Percentiles rank a stretch among this genome's conserved stretches.
Evolutionary conservation across 2,888 invertebrate species (phyloP).

Genomic region (Halictus quadricinctus): DNA sequence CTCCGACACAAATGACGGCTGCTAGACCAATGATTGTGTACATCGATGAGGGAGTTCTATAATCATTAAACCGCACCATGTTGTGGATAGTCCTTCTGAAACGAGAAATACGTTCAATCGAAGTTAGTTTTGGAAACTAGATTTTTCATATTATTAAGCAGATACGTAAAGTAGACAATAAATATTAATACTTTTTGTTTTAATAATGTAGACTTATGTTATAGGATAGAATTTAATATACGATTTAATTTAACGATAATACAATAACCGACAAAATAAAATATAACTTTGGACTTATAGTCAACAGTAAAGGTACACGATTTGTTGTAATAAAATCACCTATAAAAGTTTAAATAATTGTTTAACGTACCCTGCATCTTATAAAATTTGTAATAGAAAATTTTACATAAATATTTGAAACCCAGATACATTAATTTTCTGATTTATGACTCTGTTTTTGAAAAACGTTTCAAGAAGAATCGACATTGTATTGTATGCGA

Average conservation of each 20-base stretch:
- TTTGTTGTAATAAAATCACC: too few species aligned
- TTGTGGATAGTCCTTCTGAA: conserved; percentile 28
- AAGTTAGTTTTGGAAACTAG: background rate
- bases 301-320: background rate
- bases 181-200: background rate
- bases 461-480: background rate
- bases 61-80: conserved; percentile 32
- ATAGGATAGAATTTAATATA: background rate
- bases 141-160: background rate
- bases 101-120: background rate
- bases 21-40: conserved; percentile 25
- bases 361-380: background rate
- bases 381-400: background rate
- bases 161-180: background rate
- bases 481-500: background rate
- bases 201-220: background rate
- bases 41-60: conserved; percentile 14
- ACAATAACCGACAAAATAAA: background rate
- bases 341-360: background rate
- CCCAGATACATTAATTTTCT: background rate
- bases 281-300: background rate
- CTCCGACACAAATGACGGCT: conserved; percentile 19
- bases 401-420: background rate
- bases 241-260: background rate
- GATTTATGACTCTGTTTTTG: too few species aligned